Percentiles rank a stretch among this genome's conserved stretches.
Evolutionary conservation across 2,113 vertebrate species (phyloP).

Genomic region (Prionailurus viverrinus): DNA sequence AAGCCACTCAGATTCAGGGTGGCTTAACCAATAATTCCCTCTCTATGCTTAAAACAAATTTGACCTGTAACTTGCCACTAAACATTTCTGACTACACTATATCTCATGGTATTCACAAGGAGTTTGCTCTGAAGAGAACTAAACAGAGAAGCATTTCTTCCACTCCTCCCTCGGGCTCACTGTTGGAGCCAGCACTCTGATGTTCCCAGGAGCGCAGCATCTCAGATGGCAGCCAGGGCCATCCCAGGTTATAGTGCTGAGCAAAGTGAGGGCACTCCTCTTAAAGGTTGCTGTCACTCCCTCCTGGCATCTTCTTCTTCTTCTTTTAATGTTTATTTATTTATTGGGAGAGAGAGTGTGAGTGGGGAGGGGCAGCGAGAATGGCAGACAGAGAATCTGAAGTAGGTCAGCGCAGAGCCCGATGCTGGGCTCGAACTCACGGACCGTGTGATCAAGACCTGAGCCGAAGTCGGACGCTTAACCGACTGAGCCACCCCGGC

Average conservation of each 20-base stretch:
- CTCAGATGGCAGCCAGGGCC: background rate
- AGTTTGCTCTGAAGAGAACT: background rate
- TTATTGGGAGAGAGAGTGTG: too few relatives aligned
- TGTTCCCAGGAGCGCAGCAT: background rate
- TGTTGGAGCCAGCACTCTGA: background rate
- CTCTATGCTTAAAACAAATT: background rate
- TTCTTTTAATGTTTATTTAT: too few relatives aligned
- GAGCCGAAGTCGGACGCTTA: too few relatives aligned
- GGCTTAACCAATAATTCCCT: background rate
- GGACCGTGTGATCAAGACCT: too few relatives aligned
- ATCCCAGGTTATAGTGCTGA: background rate
- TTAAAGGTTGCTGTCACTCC: too few relatives aligned
- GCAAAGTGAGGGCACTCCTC: fast-evolving
- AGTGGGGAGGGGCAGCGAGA: too few relatives aligned
- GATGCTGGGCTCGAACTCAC: too few relatives aligned
- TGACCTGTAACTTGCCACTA: background rate
- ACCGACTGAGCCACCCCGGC: too few relatives aligned
- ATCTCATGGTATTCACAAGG: background rate
- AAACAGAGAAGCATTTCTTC: background rate
- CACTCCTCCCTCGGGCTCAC: fast-evolving
- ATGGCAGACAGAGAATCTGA: too few relatives aligned
- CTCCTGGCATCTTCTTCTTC: background rate
- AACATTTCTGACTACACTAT: background rate
- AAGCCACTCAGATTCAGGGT: background rate
- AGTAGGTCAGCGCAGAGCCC: too few relatives aligned